Percentiles rank a stretch among this genome's conserved stretches.
Conservation (phyloP, 1,140 invertebrate genomes). For the Nebria ingens region DNA sequence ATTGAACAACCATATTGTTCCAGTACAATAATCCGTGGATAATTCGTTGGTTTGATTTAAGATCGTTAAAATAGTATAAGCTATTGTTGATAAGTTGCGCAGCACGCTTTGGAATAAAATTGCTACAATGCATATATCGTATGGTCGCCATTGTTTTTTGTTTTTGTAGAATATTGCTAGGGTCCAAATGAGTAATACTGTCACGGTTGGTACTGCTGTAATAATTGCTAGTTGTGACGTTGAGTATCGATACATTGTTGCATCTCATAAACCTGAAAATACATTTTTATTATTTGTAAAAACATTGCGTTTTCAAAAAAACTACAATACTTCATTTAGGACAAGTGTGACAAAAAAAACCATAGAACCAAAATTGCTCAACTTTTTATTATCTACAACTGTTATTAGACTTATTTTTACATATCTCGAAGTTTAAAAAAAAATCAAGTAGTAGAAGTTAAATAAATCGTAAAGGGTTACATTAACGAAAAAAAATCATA, state of each 20-base stretch:
- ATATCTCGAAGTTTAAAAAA: not conserved
- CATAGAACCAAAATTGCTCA: too few relatives aligned
- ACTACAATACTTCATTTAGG: too few relatives aligned
- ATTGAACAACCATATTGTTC: constrained; percentile 39
- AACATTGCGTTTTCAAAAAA: not conserved
- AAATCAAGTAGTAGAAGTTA: not conserved
- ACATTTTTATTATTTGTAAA: not conserved
- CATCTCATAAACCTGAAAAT: constrained; percentile 1
- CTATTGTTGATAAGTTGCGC: constrained; percentile 33
- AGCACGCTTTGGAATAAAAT: constrained; percentile 35
- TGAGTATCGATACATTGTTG: constrained; percentile 28
- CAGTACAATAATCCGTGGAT: constrained; percentile 33
- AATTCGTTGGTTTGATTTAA: constrained; percentile 23
- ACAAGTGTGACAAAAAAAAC: too few relatives aligned
- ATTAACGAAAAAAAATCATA: too few relatives aligned
- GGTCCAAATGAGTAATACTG: constrained; percentile 33
- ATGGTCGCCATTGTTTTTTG: constrained; percentile 36
- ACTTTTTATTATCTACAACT: not conserved
- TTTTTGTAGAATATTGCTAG: constrained; percentile 37
- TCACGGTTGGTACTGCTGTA: constrained; percentile 33
- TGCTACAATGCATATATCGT: constrained; percentile 41
- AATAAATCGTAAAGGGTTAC: too few relatives aligned
- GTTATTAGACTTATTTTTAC: not conserved
- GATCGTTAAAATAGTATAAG: constrained; percentile 32
- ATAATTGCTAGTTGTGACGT: constrained; percentile 32